Percentiles rank a stretch among this genome's conserved stretches.
Evolutionary conservation across 2,113 vertebrate species (phyloP).

Genomic region (Neofelis nebulosa): DNA sequence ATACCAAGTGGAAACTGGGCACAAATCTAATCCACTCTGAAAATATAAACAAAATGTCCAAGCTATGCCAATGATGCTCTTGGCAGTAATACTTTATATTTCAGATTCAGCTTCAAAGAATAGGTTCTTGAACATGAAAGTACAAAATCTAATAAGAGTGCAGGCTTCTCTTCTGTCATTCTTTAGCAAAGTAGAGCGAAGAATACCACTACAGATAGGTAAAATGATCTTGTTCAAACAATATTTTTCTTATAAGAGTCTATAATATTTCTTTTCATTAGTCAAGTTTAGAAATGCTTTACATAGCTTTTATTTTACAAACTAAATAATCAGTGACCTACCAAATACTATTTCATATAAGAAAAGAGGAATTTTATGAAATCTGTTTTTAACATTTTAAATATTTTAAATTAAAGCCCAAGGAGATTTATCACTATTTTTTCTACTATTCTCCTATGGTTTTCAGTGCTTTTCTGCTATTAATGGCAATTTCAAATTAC

Average conservation of each 20-base stretch:
- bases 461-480: not conserved
- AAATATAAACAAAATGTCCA: not conserved
- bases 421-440: not conserved
- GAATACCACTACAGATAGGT: not conserved
- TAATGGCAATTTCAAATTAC: not conserved
- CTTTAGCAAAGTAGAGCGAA: not conserved
- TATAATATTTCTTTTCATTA: not conserved
- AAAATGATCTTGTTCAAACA: not conserved
- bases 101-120: not conserved
- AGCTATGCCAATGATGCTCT: not conserved
- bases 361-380: not conserved
- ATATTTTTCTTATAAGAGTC: not conserved
- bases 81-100: not conserved
- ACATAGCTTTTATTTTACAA: not conserved
- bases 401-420: not conserved
- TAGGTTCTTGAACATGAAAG: not conserved
- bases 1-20: not conserved
- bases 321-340: not conserved
- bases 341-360: not conserved
- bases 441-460: not conserved
- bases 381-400: not conserved
- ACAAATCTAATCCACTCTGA: not conserved
- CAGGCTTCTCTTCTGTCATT: not conserved
- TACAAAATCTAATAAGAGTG: not conserved
- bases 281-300: not conserved